Evolutionary conservation across 1,140 invertebrate species (phyloP), one percentile per base, ranked within the genome.

Genomic region (Diorhabda carinulata): DNA sequence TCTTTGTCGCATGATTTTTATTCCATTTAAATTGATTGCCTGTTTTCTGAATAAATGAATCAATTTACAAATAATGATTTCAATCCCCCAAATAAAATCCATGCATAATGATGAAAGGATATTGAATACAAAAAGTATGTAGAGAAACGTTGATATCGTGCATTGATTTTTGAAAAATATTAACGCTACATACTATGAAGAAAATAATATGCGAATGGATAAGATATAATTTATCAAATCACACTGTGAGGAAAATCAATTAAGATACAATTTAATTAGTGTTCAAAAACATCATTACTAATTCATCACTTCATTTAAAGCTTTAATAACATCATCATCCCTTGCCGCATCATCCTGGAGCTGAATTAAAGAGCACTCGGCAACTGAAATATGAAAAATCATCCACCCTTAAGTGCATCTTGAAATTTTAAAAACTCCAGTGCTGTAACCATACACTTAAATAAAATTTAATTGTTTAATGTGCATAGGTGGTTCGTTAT

Each of bases 321-420:
- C 47, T n/a, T 52, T 52, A 52, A 52, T 52, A 52, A 52, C 47
- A 52, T 52, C 47, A 4, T 52, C 47, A 52, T 6, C 47, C 47
- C 47, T 52, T 52, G 47, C 47, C 47, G 47, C 3, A n/a, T 52
- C n/a, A 52, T 52, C 47, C 2, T 8, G 47, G 6, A 52, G 47
- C 47, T 52, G 6, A 52, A 52, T 52, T 52, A 52, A 52, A 52
- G 47, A 52, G 47, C 47, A 52, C 47, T 52, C 47, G n/a, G n/a
- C 47, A 52, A 52, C 47, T 52, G 47, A 52, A 52, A 52, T 52
- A 52, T 52, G 47, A 52, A 52, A 52, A 52, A 52, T 52, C 47
- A 52, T 52, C 47, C 47, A 52, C 47, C 47, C 47, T 52, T 52
- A 52, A 52, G 47, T 52, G 47, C 47, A 52, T 52, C 47, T 52